Percentiles rank a stretch among this genome's conserved stretches.
phyloP scores from a whole-genome alignment of 2,888 invertebrate genomes.

The Campoplex capitator region DNA sequence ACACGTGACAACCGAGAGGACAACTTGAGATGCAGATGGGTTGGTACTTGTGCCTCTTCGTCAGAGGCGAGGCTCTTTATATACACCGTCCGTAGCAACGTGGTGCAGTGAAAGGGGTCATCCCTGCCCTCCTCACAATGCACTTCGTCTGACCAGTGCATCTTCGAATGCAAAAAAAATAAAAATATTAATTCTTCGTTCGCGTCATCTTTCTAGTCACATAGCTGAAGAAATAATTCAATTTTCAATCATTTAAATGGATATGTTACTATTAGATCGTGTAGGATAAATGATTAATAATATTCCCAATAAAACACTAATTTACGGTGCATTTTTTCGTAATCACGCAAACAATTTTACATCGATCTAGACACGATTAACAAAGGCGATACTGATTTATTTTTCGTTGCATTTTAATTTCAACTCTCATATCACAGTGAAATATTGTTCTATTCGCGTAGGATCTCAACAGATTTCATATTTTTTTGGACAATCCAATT shows the following conservation, averaged over 20 bases:
- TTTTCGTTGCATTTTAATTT: neutral
- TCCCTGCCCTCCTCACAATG: conserved; percentile 84
- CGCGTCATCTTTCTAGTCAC: conserved; percentile 61
- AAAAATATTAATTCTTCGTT: conserved; percentile 58
- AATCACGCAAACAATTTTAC: neutral
- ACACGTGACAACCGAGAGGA: conserved; percentile 72
- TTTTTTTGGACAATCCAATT: neutral
- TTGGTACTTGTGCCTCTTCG: conserved; percentile 83
- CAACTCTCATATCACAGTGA: neutral
- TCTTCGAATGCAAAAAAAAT: conserved; percentile 66
- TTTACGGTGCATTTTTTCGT: neutral
- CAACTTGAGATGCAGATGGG: conserved; percentile 82
- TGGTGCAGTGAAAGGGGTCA: conserved; percentile 85
- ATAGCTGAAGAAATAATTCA: conserved; percentile 42
- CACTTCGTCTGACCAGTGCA: conserved; percentile 82
- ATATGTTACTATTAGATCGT: conserved; percentile 1
- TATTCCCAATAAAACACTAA: neutral
- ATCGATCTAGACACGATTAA: neutral
- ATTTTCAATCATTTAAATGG: conserved; percentile 22
- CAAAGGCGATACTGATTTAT: neutral
- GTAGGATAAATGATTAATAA: neutral
- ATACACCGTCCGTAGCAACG: conserved; percentile 82
- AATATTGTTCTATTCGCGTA: neutral
- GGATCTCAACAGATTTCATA: neutral
- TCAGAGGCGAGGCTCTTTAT: conserved; percentile 83